Conservation (phyloP, 2,113 vertebrate genomes). For the Siphamia tubifer region DNA sequence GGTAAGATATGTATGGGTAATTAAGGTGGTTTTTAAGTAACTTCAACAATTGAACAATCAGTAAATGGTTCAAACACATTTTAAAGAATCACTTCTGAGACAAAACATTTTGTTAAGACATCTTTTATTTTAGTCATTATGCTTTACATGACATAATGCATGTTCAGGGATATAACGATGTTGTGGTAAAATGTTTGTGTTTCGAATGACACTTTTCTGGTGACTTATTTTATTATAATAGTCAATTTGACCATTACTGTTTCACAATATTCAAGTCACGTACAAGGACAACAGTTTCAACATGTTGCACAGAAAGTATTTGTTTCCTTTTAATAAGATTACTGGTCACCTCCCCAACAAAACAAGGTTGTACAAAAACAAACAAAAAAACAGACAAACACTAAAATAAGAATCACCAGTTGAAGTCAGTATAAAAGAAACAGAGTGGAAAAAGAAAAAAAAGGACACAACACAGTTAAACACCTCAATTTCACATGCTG, state of each 20-base stretch:
- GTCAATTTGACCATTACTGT: conserved; percentile 75
- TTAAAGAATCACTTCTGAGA: conserved; percentile 17
- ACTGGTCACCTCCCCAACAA: conserved; percentile 63
- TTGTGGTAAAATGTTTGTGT: conserved; percentile 64
- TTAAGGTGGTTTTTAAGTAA: background rate
- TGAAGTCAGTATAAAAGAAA: conserved; percentile 69
- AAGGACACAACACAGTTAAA: conserved; percentile 74
- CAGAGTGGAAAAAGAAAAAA: conserved; percentile 64
- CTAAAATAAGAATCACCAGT: conserved; percentile 64
- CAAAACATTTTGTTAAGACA: conserved; percentile 64
- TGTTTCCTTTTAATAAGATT: conserved; percentile 67
- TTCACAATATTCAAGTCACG: conserved; percentile 81
- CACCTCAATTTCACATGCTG: conserved; percentile 77
- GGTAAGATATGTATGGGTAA: no score
- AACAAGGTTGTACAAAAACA: conserved; percentile 72
- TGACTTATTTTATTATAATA: conserved; percentile 60
- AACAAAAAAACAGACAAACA: conserved; percentile 68
- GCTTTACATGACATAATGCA: conserved; percentile 78
- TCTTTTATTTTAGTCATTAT: conserved; percentile 81
- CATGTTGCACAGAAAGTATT: conserved; percentile 70
- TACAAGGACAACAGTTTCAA: conserved; percentile 72
- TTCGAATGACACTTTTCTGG: conserved; percentile 61
- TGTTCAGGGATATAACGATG: conserved; percentile 72
- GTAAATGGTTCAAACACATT: background rate
- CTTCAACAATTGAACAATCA: background rate